phyloP scores from a whole-genome alignment of 2,888 invertebrate species.

The Stictocephala bisonia region DNA sequence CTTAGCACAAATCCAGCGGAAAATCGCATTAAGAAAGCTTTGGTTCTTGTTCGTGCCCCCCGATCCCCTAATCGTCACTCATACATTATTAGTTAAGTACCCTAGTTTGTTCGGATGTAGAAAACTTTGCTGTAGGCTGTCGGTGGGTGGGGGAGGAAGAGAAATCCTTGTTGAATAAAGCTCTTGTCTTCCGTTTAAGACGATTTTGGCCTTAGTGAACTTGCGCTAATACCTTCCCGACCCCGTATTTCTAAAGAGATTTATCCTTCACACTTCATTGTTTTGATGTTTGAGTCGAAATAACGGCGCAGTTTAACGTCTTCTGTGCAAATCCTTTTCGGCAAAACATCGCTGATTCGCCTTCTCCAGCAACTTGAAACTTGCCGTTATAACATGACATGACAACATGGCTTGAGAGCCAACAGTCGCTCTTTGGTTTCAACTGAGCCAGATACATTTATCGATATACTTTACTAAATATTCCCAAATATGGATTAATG shows the following conservation, averaged over 20 bases:
- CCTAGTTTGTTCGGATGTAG: conserved; percentile 51
- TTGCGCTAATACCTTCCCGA: conserved; percentile 47
- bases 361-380: too few species aligned
- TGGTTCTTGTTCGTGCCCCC: conserved; percentile 51
- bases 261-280: conserved; percentile 52
- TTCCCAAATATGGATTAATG: too few species aligned
- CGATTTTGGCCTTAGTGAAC: conserved; percentile 51
- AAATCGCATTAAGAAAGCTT: conserved; percentile 51
- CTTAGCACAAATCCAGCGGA: conserved; percentile 50
- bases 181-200: conserved; percentile 50
- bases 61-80: conserved; percentile 50
- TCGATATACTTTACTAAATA: too few species aligned
- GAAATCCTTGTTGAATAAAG: conserved; percentile 50
- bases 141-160: conserved; percentile 24
- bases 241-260: conserved; percentile 51
- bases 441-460: too few species aligned
- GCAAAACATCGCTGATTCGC: conserved; percentile 28
- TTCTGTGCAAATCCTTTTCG: conserved; percentile 32
- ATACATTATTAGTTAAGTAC: conserved; percentile 50
- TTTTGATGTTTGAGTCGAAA: conserved; percentile 37
- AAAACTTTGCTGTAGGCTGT: conserved; percentile 40
- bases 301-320: conserved; percentile 37
- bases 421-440: too few species aligned
- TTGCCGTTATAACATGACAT: too few species aligned
- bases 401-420: too few species aligned